These are phyloP conservation scores for Pseudanteris insignis DNA, from an alignment of 2,888 invertebrate genomes.

Conservation along the genomic window DNA sequence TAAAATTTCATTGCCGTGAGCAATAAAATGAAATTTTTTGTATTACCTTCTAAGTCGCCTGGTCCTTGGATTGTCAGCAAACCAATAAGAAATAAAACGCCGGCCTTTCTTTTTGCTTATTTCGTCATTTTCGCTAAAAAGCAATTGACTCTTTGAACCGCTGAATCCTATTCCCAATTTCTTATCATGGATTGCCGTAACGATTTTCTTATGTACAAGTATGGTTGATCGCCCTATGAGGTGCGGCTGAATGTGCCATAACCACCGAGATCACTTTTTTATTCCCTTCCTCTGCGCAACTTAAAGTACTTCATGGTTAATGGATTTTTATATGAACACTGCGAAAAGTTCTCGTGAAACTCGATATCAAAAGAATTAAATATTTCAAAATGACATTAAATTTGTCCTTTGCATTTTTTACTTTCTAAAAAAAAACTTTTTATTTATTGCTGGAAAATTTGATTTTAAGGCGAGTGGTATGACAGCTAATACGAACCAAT, in stretches of 20 bases:
- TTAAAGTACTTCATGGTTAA: constrained; percentile 18
- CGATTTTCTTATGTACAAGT: constrained; percentile 36
- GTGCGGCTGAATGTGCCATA: constrained; percentile 21
- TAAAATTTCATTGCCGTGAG: constrained; percentile 21
- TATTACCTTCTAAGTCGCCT: constrained; percentile 22
- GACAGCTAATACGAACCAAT: too few relatives aligned
- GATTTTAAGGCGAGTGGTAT: too few relatives aligned
- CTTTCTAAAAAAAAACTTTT: too few relatives aligned
- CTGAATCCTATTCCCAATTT: constrained; percentile 25
- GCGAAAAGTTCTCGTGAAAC: too few relatives aligned
- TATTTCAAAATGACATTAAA: too few relatives aligned
- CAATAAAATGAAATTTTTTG: constrained; percentile 35
- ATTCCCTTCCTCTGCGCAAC: constrained; percentile 10
- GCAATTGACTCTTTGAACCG: constrained; percentile 29
- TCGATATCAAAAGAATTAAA: too few relatives aligned
- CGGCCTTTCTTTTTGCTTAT: constrained; percentile 22
- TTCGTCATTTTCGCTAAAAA: constrained; percentile 35
- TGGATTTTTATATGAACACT: constrained; percentile 19
- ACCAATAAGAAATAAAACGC: constrained; percentile 34
- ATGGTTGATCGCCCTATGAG: constrained; percentile 29
- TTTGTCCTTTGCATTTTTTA: too few relatives aligned
- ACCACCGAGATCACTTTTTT: constrained; percentile 25
- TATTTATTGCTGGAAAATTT: too few relatives aligned
- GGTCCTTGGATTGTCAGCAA: constrained; percentile 15
- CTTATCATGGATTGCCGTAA: constrained; percentile 30